These are phyloP conservation scores for Stenopsyche tienmushanensis DNA, from an alignment of 1,140 invertebrate genomes.

Conservation along the genomic window DNA sequence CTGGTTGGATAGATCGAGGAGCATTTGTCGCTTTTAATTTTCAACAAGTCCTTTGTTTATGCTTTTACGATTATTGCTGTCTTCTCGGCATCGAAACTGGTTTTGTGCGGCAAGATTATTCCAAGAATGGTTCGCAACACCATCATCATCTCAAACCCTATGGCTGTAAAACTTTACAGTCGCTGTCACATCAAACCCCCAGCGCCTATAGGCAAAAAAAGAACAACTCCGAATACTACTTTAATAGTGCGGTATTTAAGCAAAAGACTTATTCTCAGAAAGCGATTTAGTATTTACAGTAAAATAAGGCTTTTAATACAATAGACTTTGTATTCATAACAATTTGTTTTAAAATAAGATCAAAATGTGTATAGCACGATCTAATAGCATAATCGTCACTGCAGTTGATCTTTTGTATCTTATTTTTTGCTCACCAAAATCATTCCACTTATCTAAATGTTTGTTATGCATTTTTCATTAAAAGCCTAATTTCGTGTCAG, in stretches of 20 bases:
- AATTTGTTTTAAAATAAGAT: no score
- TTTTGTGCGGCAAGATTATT: background rate
- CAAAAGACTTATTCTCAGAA: background rate
- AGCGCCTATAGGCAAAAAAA: background rate
- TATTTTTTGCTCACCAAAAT: no score
- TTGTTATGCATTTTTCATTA: no score
- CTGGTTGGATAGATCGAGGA: background rate
- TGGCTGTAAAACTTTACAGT: conserved; percentile 28
- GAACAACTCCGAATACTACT: background rate
- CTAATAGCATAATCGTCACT: no score
- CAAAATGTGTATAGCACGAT: no score
- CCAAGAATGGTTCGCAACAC: conserved; percentile 8
- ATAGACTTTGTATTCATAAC: no score
- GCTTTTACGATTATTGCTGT: conserved; percentile 20
- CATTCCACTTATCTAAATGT: no score
- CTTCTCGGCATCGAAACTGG: conserved; percentile 1
- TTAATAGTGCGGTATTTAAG: background rate
- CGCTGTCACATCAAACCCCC: conserved; percentile 12
- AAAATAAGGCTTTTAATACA: background rate
- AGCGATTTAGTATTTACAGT: background rate
- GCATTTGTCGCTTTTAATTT: conserved; percentile 26
- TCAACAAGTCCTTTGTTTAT: conserved; percentile 24
- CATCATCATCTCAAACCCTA: conserved; percentile 8
- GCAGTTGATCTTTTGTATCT: no score
- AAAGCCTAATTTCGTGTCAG: no score